A percentile compares a stretch with the other conserved stretches of the same genome.
Conservation (phyloP, 2,113 vertebrate genomes). For the Piaya cayana region DNA sequence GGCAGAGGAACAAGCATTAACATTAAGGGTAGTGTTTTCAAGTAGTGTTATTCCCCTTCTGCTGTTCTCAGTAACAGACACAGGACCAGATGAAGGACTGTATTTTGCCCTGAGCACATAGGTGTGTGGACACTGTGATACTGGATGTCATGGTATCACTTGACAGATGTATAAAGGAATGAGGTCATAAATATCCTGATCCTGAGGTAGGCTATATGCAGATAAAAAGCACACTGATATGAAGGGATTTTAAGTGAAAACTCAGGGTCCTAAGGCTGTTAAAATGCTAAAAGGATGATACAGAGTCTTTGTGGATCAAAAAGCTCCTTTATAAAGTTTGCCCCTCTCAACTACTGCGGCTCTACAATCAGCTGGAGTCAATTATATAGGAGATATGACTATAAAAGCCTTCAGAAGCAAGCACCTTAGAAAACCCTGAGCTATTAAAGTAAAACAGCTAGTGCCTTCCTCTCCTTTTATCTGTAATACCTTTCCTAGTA, state of each 20-base stretch:
- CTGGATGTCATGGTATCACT: neutral
- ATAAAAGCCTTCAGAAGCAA: neutral
- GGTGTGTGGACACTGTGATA: neutral
- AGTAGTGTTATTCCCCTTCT: neutral
- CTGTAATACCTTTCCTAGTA: neutral
- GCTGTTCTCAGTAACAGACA: neutral
- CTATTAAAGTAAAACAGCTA: neutral
- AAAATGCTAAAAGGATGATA: neutral
- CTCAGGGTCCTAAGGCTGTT: neutral
- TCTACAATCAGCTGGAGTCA: neutral
- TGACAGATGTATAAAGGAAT: neutral
- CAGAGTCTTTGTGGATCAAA: neutral
- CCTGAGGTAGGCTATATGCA: neutral
- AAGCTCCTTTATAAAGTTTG: neutral
- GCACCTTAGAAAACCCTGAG: neutral
- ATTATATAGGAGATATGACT: neutral
- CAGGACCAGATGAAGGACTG: neutral
- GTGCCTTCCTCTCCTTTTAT: neutral
- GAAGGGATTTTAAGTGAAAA: neutral
- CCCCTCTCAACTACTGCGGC: neutral
- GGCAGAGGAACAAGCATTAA: neutral
- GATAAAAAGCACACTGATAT: neutral
- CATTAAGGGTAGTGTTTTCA: neutral
- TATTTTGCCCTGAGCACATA: neutral
- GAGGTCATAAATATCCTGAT: neutral